Conservation (phyloP, 2,888 invertebrate genomes). For the Leucophenga maculata region DNA sequence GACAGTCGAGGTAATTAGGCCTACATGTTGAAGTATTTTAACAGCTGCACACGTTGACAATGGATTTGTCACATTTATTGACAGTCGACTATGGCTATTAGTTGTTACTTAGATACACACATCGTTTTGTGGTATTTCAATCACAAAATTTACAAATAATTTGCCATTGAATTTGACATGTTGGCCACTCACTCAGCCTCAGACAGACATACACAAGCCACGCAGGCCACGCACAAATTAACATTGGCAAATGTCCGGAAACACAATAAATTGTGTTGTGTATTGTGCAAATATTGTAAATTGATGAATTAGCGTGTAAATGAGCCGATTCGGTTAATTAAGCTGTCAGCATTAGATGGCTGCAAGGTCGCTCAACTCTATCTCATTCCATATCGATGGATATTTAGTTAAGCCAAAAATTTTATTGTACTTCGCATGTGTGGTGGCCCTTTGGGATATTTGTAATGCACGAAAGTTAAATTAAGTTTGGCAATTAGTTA, state of each 20-base stretch:
- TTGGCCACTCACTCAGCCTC: neutral
- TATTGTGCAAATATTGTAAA: too few relatives aligned
- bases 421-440: too few relatives aligned
- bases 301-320: too few relatives aligned
- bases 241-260: too few relatives aligned
- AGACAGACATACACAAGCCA: neutral
- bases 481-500: too few relatives aligned
- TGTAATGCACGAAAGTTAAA: too few relatives aligned
- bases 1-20: too few relatives aligned
- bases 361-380: neutral
- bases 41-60: neutral
- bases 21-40: neutral
- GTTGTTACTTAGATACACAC: neutral
- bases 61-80: neutral
- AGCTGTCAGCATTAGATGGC: neutral
- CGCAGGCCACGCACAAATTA: too few relatives aligned
- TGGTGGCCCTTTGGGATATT: too few relatives aligned
- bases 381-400: too few relatives aligned
- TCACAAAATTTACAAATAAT: conserved; percentile 3
- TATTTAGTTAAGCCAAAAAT: too few relatives aligned
- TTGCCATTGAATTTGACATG: conserved; percentile 7
- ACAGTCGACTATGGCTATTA: neutral
- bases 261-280: too few relatives aligned
- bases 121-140: neutral
- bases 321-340: conserved; percentile 1